A percentile compares a stretch with the other conserved stretches of the same genome.
Conservation (phyloP, 2,113 vertebrate genomes). For the Ascaphus truei region DNA sequence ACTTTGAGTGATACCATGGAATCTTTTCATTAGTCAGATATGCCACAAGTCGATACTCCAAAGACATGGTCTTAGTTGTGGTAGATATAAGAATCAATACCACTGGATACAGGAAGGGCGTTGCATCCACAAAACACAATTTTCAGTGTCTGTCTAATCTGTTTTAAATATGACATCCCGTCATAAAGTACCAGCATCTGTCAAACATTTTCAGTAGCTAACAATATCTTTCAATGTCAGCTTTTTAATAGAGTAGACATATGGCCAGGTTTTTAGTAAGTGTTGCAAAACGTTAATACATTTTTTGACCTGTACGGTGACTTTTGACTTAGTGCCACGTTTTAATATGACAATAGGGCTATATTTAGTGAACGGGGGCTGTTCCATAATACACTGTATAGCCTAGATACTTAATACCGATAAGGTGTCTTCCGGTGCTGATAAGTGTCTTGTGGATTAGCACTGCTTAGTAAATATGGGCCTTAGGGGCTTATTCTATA, state of each 20-base stretch:
- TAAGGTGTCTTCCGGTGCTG: too few relatives aligned
- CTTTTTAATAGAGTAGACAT: not conserved
- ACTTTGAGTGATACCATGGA: not conserved
- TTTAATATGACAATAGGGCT: not conserved
- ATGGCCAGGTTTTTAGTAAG: not conserved
- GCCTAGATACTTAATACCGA: too few relatives aligned
- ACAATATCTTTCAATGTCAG: not conserved
- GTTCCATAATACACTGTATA: too few relatives aligned
- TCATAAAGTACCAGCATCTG: not conserved
- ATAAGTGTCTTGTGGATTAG: too few relatives aligned
- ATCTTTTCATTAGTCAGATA: not conserved
- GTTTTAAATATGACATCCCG: not conserved
- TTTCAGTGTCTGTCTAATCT: too few relatives aligned
- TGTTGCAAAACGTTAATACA: not conserved
- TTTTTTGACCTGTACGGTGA: not conserved
- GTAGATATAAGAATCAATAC: not conserved
- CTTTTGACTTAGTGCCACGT: not conserved
- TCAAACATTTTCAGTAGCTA: not conserved
- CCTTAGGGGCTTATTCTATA: too few relatives aligned
- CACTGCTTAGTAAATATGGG: too few relatives aligned
- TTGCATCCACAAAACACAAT: not conserved
- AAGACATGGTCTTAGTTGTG: slow-evolving; percentile 4
- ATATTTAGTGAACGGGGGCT: too few relatives aligned
- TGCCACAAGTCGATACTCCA: not conserved
- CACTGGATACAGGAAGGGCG: not conserved